Evolutionary conservation across 1,140 invertebrate genomes (phyloP).

Genomic region (Drosophila serrata): DNA sequence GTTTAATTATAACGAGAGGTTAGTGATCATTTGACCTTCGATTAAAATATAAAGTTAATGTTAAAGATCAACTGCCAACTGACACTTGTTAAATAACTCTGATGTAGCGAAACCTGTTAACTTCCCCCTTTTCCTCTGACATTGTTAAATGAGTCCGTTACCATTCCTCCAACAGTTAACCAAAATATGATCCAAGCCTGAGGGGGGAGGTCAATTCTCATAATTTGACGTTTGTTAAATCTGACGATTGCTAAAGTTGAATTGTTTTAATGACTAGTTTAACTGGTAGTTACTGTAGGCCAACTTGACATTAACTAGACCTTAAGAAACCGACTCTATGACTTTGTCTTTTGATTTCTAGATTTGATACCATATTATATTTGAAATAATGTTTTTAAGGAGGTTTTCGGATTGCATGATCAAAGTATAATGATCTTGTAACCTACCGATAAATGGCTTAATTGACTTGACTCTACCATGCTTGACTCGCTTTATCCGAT

Average conservation of each 20-base stretch:
- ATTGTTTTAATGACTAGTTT: neutral
- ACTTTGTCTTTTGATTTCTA: too few species aligned
- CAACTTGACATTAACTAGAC: neutral
- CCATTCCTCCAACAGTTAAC: neutral
- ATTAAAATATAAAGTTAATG: neutral
- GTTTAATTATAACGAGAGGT: neutral
- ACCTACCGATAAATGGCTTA: too few species aligned
- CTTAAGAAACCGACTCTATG: neutral
- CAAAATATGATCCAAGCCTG: neutral
- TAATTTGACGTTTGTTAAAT: neutral
- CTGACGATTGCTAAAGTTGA: neutral
- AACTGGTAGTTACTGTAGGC: neutral
- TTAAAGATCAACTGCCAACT: neutral
- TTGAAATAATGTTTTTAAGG: neutral
- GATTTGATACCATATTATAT: too few species aligned
- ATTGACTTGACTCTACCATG: neutral
- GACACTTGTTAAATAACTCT: neutral
- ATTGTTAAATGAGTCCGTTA: neutral
- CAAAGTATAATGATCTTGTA: neutral
- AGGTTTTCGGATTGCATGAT: neutral
- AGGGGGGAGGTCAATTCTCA: neutral
- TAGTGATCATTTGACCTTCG: neutral
- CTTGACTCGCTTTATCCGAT: constrained; percentile 31
- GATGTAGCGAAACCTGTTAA: too few species aligned
- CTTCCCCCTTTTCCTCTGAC: too few species aligned